Evolutionary conservation across 2,113 vertebrate species (phyloP).

Genomic region (Hippoglossus stenolepis): DNA sequence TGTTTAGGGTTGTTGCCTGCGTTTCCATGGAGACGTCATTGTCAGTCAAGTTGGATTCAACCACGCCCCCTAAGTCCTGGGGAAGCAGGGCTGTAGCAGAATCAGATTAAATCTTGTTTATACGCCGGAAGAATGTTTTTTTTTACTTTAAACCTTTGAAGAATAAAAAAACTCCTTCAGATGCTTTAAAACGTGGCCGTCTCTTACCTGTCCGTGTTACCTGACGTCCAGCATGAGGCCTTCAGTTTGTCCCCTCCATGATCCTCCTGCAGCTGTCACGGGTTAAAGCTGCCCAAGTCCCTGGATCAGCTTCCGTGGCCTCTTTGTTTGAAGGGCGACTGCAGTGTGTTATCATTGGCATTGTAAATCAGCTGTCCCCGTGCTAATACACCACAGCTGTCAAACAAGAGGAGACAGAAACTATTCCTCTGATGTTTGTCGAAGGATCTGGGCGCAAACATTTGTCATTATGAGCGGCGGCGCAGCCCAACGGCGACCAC

Average conservation of each 20-base stretch:
- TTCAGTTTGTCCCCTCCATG: neutral
- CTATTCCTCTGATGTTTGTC: slow-evolving; percentile 55
- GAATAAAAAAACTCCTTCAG: too few relatives aligned
- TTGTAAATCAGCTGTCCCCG: slow-evolving; percentile 58
- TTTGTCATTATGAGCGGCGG: slow-evolving; percentile 25
- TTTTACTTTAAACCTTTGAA: neutral
- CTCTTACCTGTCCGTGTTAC: slow-evolving; percentile 10
- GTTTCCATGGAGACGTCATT: slow-evolving; percentile 10
- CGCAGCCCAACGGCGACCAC: slow-evolving; percentile 6
- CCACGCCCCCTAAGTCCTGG: neutral
- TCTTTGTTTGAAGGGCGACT: slow-evolving; percentile 50
- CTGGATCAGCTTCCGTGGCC: slow-evolving; percentile 39
- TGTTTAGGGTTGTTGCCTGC: slow-evolving; percentile 17
- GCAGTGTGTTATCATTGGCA: slow-evolving; percentile 33
- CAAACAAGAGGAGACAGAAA: slow-evolving; percentile 45
- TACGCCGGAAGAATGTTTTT: neutral
- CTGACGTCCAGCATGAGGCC: slow-evolving; percentile 16
- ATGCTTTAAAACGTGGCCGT: neutral
- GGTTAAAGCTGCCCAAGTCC: slow-evolving; percentile 31
- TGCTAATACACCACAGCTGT: slow-evolving; percentile 57
- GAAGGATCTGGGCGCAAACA: slow-evolving; percentile 55
- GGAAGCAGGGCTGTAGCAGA: neutral
- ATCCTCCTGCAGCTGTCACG: slow-evolving; percentile 48
- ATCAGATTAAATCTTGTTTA: neutral
- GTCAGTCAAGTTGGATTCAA: slow-evolving; percentile 6